Evolutionary conservation across 1,140 invertebrate species (phyloP).

Genomic region (Ostrea denselamellosa): DNA sequence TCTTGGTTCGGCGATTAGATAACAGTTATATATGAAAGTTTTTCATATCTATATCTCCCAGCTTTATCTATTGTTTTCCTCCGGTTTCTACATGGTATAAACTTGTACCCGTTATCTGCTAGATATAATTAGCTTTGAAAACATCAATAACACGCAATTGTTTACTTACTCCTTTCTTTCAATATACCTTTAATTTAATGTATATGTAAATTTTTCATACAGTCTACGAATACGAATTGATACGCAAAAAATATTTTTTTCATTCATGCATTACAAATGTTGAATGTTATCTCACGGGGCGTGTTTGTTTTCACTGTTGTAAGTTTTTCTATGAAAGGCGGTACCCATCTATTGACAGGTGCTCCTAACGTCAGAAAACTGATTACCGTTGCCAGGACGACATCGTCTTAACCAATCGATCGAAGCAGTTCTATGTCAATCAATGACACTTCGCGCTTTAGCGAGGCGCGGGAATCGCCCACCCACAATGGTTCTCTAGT

Average conservation of each 20-base stretch:
- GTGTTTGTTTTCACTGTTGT: constrained; percentile 67
- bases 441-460: constrained; percentile 69
- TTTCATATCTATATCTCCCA: constrained; percentile 5
- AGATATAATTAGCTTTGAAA: not conserved
- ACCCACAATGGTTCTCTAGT: constrained; percentile 70
- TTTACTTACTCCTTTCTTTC: not conserved
- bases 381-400: constrained; percentile 69
- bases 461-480: constrained; percentile 69
- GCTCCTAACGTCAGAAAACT: constrained; percentile 56
- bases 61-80: constrained; percentile 26
- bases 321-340: constrained; percentile 54
- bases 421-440: constrained; percentile 64
- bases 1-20: constrained; percentile 22
- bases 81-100: not conserved
- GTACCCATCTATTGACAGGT: constrained; percentile 46
- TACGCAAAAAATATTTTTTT: not conserved
- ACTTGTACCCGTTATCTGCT: constrained; percentile 21
- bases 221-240: not conserved
- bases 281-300: constrained; percentile 46
- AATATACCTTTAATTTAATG: not conserved
- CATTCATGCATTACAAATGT: constrained; percentile 28
- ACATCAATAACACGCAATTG: not conserved
- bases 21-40: constrained; percentile 25
- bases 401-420: constrained; percentile 64
- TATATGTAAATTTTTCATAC: not conserved